Evolutionary conservation across 35 echinoderm and acorn worm genomes (phyloP), one percentile per base, ranked within the genome.

Genomic region (Holothuria glaberrima): DNA sequence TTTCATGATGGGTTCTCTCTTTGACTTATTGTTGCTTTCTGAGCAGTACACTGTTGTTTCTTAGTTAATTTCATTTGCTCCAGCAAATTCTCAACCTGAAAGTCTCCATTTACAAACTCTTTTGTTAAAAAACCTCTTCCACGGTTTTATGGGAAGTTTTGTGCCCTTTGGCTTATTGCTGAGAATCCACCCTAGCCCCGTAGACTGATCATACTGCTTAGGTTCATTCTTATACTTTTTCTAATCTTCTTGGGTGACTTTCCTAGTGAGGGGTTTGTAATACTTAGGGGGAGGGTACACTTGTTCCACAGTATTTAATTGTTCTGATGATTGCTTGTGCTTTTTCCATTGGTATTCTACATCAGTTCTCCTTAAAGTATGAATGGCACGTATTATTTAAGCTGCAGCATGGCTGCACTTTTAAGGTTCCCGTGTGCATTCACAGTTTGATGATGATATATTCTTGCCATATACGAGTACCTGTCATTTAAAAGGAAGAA

Each of bases 261-360:
- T 24, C 66, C 66, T 69, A 69, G 66, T 69, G 66, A 69, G 66
- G 66, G 66, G 66, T 69, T 69, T 69, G 66, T 69, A 69, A 69
- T 69, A 5, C 66, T 29, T 69, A 29, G 66, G 66, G 66, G 66
- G 25, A 69, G 66, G 66, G 66, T 69, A 28, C 25, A 69, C 9
- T 69, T 69, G 6, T 29, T n/a, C 66, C 25, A 69, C 66, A 69
- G 25, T 69, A 5, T 20, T 69, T 69, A 24, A 4, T 69, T 69
- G 66, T 6, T 69, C 66, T 25, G 66, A 69, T 25, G 66, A 69
- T 33, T 69, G 66, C 24, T 28, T 69, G 9, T 16, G 66, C 66
- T 69, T 69, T 22, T 69, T 69, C 0, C 66, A 69, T 29, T 69
- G 66, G 17, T 22, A 69, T 69, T 69, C 66, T 69, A 69, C 25